These are phyloP conservation scores for Myotis lucifugus DNA, from an alignment of 2,113 vertebrate species.

Conservation along the genomic window DNA sequence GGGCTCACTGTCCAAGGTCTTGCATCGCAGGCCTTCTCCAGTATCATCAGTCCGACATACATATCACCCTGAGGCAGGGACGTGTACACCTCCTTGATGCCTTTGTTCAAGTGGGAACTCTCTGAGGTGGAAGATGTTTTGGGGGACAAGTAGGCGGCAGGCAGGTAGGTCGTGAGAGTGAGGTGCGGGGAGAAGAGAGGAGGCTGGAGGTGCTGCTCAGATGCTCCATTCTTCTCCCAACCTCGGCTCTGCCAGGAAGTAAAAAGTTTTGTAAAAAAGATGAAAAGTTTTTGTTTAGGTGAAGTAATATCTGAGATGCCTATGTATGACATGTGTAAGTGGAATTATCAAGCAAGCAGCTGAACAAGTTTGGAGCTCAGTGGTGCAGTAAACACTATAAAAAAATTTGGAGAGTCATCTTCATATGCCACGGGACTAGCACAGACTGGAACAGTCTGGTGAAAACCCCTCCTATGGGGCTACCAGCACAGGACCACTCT, in stretches of 20 bases:
- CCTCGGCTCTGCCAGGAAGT: not conserved
- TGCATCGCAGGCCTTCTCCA: slow-evolving; percentile 90
- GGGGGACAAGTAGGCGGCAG: not conserved
- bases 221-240: not conserved
- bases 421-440: not conserved
- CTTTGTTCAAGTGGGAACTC: slow-evolving; percentile 90
- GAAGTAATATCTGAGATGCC: not conserved
- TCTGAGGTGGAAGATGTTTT: slow-evolving; percentile 83
- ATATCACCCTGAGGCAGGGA: slow-evolving; percentile 88
- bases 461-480: not conserved
- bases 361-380: not conserved
- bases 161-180: not conserved
- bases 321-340: not conserved
- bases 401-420: not conserved
- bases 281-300: not conserved
- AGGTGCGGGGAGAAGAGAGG: not conserved
- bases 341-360: slow-evolving; percentile 9
- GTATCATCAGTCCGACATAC: slow-evolving; percentile 76
- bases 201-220: not conserved
- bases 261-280: slow-evolving; percentile 26
- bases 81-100: slow-evolving; percentile 91
- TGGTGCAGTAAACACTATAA: not conserved
- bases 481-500: not conserved
- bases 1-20: slow-evolving; percentile 91
- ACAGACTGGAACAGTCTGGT: not conserved